phyloP scores from a whole-genome alignment of 2,888 invertebrate genomes.

The Chrysina gloriosa region DNA sequence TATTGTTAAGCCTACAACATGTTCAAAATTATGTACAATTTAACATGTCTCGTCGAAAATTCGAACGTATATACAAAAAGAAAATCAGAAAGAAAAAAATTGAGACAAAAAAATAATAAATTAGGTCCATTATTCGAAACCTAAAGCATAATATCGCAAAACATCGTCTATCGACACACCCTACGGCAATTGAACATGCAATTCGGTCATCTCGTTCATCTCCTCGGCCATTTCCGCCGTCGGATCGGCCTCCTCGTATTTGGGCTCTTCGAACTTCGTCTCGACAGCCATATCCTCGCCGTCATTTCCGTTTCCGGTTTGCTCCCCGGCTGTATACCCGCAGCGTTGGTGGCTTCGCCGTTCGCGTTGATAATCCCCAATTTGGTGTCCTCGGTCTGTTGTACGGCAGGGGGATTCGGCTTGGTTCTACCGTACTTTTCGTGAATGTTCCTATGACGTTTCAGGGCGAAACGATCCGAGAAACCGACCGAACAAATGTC shows the following conservation, averaged over 20 bases:
- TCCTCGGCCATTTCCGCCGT: slow-evolving; percentile 58
- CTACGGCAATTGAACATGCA: slow-evolving; percentile 63
- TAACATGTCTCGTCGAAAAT: slow-evolving; percentile 23
- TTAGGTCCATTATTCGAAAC: not conserved
- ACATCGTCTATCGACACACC: not conserved
- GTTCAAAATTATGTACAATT: slow-evolving; percentile 25
- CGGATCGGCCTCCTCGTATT: slow-evolving; percentile 55
- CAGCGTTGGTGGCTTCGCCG: slow-evolving; percentile 48
- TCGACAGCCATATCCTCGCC: slow-evolving; percentile 56
- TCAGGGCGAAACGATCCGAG: slow-evolving; percentile 87
- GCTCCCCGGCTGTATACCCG: slow-evolving; percentile 48
- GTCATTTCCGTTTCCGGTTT: slow-evolving; percentile 41
- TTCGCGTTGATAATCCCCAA: slow-evolving; percentile 32
- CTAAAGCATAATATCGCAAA: slow-evolving; percentile 21
- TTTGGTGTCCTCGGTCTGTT: slow-evolving; percentile 21
- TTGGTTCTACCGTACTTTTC: slow-evolving; percentile 82
- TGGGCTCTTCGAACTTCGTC: slow-evolving; percentile 58
- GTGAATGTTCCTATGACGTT: slow-evolving; percentile 87
- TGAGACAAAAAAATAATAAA: not conserved
- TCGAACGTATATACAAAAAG: slow-evolving; percentile 32
- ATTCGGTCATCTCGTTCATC: slow-evolving; percentile 62
- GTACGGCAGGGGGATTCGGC: slow-evolving; percentile 59
- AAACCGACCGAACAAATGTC: slow-evolving; percentile 88
- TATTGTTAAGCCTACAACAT: slow-evolving; percentile 31
- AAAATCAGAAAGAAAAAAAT: too few species aligned